Conservation (phyloP, 2,888 invertebrate species). For the Tinea trinotella region DNA sequence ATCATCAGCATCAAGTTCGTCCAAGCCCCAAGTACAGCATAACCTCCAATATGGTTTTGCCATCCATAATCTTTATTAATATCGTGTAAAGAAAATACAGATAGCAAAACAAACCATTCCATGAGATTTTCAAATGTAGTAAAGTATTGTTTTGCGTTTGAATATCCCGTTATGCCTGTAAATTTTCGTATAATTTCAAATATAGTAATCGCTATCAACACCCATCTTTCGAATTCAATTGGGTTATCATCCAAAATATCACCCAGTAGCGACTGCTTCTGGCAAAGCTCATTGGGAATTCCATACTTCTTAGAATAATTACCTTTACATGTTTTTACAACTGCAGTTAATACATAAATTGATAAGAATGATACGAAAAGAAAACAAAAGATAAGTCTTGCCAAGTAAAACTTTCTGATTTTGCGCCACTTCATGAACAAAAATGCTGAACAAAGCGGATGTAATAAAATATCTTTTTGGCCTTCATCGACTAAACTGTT, state of each 20-base stretch:
- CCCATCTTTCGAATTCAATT: constrained; percentile 86
- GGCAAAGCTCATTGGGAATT: constrained; percentile 80
- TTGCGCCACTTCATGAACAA: constrained; percentile 92
- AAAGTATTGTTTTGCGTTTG: constrained; percentile 83
- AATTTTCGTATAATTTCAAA: constrained; percentile 85
- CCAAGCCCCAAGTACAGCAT: constrained; percentile 89
- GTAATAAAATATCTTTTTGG: constrained; percentile 88
- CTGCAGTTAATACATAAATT: constrained; percentile 83
- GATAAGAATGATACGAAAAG: constrained; percentile 85
- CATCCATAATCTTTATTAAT: constrained; percentile 84
- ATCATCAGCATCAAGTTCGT: constrained; percentile 91
- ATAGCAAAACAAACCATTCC: constrained; percentile 89
- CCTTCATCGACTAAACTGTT: constrained; percentile 91
- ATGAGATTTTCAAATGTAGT: constrained; percentile 87
- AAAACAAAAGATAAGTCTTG: constrained; percentile 83
- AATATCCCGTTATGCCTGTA: constrained; percentile 85
- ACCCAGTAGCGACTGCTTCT: constrained; percentile 80
- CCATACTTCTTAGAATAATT: constrained; percentile 56
- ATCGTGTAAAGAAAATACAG: constrained; percentile 86
- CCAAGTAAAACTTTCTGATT: constrained; percentile 89
- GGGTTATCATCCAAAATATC: constrained; percentile 81
- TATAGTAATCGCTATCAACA: constrained; percentile 81
- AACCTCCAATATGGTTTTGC: constrained; percentile 90
- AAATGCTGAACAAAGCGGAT: constrained; percentile 90
- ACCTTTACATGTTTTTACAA: constrained; percentile 79